Conservation (phyloP, 1,140 invertebrate genomes). For the Ostrea edulis region DNA sequence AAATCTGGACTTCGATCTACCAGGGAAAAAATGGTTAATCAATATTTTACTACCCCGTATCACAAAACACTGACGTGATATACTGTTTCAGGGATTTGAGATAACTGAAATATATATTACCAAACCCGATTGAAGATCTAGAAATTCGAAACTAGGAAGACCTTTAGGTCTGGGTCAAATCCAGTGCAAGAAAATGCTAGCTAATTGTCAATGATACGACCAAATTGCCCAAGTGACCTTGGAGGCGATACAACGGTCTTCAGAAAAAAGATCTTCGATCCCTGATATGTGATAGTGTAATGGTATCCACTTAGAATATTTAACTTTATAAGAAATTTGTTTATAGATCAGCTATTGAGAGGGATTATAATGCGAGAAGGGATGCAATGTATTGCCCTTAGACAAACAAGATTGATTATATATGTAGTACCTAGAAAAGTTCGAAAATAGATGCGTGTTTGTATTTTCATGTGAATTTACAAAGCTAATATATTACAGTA, state of each 20-base stretch:
- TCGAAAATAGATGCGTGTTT: not conserved
- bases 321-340: not conserved
- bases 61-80: not conserved
- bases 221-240: too few relatives aligned
- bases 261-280: not conserved
- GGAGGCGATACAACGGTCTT: not conserved
- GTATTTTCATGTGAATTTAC: too few relatives aligned
- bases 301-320: not conserved
- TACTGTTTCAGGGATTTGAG: not conserved
- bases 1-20: constrained; percentile 12
- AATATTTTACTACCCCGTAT: constrained; percentile 25
- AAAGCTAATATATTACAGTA: too few relatives aligned
- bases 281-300: not conserved
- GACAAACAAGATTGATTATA: not conserved
- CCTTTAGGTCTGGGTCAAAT: not conserved
- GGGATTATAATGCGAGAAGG: not conserved
- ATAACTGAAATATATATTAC: constrained; percentile 17
- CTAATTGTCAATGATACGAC: not conserved
- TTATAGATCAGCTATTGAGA: not conserved
- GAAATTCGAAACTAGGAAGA: constrained; percentile 20
- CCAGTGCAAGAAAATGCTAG: not conserved
- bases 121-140: not conserved
- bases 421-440: not conserved
- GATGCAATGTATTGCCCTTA: not conserved
- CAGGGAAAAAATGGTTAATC: not conserved